Percentiles rank a stretch among this genome's conserved stretches.
Conservation (phyloP, 2,888 invertebrate species). For the Teinopalpus imperialis region DNA sequence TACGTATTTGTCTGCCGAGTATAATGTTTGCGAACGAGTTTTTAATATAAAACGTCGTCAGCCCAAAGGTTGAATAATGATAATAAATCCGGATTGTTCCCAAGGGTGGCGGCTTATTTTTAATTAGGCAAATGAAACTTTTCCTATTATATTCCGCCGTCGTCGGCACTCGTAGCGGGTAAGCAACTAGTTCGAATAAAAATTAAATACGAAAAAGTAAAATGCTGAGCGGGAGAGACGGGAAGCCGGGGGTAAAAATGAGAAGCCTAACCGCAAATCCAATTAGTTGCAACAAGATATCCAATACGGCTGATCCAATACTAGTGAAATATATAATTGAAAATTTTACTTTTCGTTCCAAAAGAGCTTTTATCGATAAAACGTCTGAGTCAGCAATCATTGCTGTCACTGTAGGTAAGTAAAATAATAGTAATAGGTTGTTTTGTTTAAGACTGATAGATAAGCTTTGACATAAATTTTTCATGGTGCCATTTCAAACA, state of each 20-base stretch:
- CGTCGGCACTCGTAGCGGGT: constrained; percentile 48
- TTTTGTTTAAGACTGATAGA: constrained; percentile 22
- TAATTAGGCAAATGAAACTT: constrained; percentile 78
- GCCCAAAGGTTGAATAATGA: constrained; percentile 56
- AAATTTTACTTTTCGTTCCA: constrained; percentile 36
- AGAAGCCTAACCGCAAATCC: constrained; percentile 61
- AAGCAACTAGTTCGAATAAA: constrained; percentile 49
- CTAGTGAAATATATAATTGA: constrained; percentile 51
- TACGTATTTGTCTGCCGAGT: constrained; percentile 45
- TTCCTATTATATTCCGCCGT: constrained; percentile 67
- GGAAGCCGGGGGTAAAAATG: constrained; percentile 48
- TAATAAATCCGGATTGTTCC: constrained; percentile 68
- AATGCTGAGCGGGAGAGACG: constrained; percentile 39
- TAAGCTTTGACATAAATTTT: constrained; percentile 46
- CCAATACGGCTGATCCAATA: constrained; percentile 55
- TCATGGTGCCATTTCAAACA: constrained; percentile 62
- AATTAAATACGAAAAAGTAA: constrained; percentile 60
- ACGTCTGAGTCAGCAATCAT: constrained; percentile 4
- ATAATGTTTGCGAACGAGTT: constrained; percentile 54
- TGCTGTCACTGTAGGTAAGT: constrained; percentile 8
- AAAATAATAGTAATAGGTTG: too few species aligned
- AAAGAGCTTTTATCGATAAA: constrained; percentile 2
- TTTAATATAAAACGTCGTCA: constrained; percentile 53
- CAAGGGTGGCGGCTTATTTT: constrained; percentile 64
- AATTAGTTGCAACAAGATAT: constrained; percentile 65